Conservation (phyloP, 1,140 invertebrate genomes). For the Microplitis mediator region DNA sequence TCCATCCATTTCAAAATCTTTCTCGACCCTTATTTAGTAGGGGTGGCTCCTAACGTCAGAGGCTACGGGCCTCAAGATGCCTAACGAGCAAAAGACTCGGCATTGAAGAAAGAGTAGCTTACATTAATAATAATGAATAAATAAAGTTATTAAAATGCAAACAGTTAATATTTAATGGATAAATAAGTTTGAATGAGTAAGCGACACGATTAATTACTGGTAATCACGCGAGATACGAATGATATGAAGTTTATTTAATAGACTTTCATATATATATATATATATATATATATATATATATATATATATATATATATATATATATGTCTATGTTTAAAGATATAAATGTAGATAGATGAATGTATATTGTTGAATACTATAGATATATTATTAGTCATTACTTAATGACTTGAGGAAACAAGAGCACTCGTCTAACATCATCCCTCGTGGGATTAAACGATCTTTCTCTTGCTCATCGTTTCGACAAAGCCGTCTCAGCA, state of each 20-base stretch:
- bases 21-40: too few species aligned
- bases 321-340: too few species aligned
- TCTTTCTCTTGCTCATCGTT: neutral
- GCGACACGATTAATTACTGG: slow-evolving; percentile 16
- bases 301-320: too few species aligned
- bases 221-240: slow-evolving; percentile 20
- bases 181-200: slow-evolving; percentile 1
- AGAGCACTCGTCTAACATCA: slow-evolving; percentile 6
- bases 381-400: slow-evolving; percentile 19
- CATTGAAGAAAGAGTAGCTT: too few species aligned
- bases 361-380: too few species aligned
- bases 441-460: slow-evolving; percentile 17
- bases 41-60: too few species aligned
- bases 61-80: too few species aligned
- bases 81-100: too few species aligned
- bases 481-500: slow-evolving; percentile 8
- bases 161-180: slow-evolving; percentile 14
- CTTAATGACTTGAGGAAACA: neutral
- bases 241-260: slow-evolving; percentile 10
- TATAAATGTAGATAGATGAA: too few species aligned
- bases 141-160: slow-evolving; percentile 11
- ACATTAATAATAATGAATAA: neutral
- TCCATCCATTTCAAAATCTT: too few species aligned
- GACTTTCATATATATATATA: too few species aligned
- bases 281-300: too few species aligned